A percentile compares a stretch with the other conserved stretches of the same genome.
Conservation (phyloP, 2,888 invertebrate species). For the Netelia melanura region DNA sequence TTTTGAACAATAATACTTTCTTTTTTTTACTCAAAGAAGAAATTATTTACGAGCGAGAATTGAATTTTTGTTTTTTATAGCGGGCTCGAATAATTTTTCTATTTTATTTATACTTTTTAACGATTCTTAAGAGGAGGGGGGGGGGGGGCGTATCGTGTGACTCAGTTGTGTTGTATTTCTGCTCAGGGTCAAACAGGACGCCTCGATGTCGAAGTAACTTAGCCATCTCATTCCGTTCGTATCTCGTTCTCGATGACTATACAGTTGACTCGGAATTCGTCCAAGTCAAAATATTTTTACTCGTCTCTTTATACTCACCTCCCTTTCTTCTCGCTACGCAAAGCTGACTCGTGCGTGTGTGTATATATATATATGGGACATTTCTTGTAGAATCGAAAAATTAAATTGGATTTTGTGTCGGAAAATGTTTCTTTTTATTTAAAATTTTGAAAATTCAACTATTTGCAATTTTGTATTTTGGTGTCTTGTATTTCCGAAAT, state of each 20-base stretch:
- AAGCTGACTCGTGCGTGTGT: background rate
- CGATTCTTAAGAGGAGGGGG: background rate
- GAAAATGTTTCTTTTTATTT: background rate
- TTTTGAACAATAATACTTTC: no score
- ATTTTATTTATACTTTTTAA: background rate
- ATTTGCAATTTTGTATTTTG: background rate
- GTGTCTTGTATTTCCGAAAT: background rate
- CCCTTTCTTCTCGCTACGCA: conserved; percentile 35
- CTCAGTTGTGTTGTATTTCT: conserved; percentile 33
- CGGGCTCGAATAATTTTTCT: no score
- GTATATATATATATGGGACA: background rate
- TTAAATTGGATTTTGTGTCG: background rate
- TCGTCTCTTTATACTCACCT: conserved; percentile 24
- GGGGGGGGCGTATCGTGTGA: conserved; percentile 12
- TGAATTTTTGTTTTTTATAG: no score
- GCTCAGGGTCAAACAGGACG: conserved; percentile 43
- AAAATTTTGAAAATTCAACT: background rate
- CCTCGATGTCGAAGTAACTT: background rate
- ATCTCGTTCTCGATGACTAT: conserved; percentile 44
- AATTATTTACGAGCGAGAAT: no score
- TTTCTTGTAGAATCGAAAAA: background rate
- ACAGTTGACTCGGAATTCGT: conserved; percentile 64
- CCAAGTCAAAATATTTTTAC: conserved; percentile 69
- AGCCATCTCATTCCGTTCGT: conserved; percentile 52
- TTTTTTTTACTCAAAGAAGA: no score